These are phyloP conservation scores for Hyperoplus immaculatus DNA, from an alignment of 2,797 vertebrate species.

Conservation along the genomic window DNA sequence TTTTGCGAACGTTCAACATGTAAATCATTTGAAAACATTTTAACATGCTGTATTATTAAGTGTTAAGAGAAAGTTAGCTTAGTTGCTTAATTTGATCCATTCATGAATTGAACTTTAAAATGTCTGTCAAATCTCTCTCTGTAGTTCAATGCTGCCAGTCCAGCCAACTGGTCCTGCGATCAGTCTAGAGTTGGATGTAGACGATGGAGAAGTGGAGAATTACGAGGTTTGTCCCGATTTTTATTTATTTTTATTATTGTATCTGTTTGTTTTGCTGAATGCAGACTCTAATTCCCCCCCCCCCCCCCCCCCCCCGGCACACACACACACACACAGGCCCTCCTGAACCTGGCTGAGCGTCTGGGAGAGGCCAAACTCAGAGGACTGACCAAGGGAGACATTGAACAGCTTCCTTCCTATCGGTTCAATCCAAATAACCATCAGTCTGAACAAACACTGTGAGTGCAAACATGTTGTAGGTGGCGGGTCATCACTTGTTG, in stretches of 20 bases:
- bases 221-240: conserved; percentile 88
- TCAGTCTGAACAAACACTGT: conserved; percentile 99
- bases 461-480: conserved; percentile 77
- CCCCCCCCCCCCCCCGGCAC: background rate
- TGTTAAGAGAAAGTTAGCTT: background rate
- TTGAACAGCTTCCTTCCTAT: conserved; percentile 98
- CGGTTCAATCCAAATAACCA: conserved; percentile 98
- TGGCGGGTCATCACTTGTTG: background rate
- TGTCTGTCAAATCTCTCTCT: conserved; percentile 18
- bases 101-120: background rate
- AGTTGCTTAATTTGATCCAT: background rate
- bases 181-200: conserved; percentile 97
- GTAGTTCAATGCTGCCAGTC: conserved; percentile 97
- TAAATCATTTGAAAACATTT: too few species aligned
- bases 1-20: too few species aligned
- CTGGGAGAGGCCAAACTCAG: conserved; percentile 97
- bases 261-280: background rate
- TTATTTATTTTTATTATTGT: background rate
- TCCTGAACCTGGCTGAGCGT: conserved; percentile 97
- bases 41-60: background rate
- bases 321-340: conserved; percentile 83
- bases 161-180: conserved; percentile 96
- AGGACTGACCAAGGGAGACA: conserved; percentile 97
- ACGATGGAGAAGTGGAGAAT: conserved; percentile 99
- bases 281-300: conserved; percentile 5